Base-by-base conservation (phyloP, 1,140 invertebrate genomes). In the Eubasilissa regina region DNA sequence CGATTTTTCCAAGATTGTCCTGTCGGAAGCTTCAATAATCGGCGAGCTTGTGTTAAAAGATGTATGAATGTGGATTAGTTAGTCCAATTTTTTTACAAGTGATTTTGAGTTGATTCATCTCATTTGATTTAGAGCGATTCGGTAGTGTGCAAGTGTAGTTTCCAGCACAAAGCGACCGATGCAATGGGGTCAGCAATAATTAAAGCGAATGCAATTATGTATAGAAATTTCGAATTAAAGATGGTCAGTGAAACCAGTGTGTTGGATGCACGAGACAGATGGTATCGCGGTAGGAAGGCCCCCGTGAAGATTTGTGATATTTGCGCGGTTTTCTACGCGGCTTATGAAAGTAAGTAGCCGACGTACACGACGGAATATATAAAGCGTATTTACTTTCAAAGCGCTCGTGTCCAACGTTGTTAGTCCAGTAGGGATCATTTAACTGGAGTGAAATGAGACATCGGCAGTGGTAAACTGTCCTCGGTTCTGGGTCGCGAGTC, bases 171-270 rank as follows among this genome's bases (percentile, higher is more conserved):
- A 25, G 70, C 70, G 70, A 55, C 47, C 66, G 47, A 8, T 55
- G 48, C 70, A 73, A 55, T 51, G 45, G 51, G 70, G 70, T 55
- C 70, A 73, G 21, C 53, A 73, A 25, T 73, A 73, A 73, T 73
- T 73, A 73, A 73, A 73, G 70, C 35, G 70, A 53, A 53, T 73
- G 70, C 70, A 73, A 55, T 60, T 60, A 60, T 73, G 17, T 35
- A n/a, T 73, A 73, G 70, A 73, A 48, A 73, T 55, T 25, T 62
- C 60, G 35, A 25, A 62, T 44, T 35, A 62, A 62, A 43, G 19
- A 62, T 62, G 60, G 60, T 12, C 19, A 25, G 60, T 13, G 60
- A 62, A 62, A 62, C 25, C 19, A 19, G 19, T n/a, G 60, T 11
- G n/a, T 35, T 35, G 25, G 25, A 35, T 35, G 13, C 19, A 25